Evolutionary conservation across 2,113 vertebrate species (phyloP), one percentile per base, ranked within the genome.

Genomic region (Stercorarius parasiticus): DNA sequence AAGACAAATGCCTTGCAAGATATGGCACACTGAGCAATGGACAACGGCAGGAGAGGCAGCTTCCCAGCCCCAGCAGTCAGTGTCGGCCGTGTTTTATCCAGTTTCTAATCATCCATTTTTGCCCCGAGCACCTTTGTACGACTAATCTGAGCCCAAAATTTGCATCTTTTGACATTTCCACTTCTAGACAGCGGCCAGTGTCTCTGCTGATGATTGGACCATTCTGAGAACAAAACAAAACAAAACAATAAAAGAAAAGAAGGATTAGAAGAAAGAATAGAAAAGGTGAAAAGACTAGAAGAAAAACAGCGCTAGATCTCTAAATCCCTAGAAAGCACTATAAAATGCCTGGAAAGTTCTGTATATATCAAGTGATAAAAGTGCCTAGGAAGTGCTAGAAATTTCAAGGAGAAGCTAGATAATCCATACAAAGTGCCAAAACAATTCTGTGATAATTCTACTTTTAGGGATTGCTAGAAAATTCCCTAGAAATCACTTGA

Each of bases 91-190:
- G 99, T 92, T 99, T 99, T 95, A 99, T 98, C 99, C 99, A 99
- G 98, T 99, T 99, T 87, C 99, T 98, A 95, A 99, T 99, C 98
- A 99, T 99, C 99, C 99, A 99, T 97, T 99, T 99, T 96, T 99
- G 99, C 66, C 99, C 99, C 2, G 99, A 99, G 97, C 99, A 99
- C 74, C 99, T 98, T 94, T 99, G 99, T 34, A 99, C 98, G 19
- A 99, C 99, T 77, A 99, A 98, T 78, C 99, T 98, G 70, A 99
- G 98, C 76, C 99, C 99, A 55, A 99, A 99, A 98, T 99, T 99
- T n/a, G 99, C 99, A 32, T 99, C 99, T 97, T 99, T 99, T 58
- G 99, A 99, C 99, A 99, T 99, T 94, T 99, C 99, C 62, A 99
- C 99, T 95, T 99, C 99, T 96, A 99, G 97, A 89, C 99, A 99